Evolutionary conservation across 2,797 vertebrate genomes (phyloP).

Genomic region (Helostoma temminkii): DNA sequence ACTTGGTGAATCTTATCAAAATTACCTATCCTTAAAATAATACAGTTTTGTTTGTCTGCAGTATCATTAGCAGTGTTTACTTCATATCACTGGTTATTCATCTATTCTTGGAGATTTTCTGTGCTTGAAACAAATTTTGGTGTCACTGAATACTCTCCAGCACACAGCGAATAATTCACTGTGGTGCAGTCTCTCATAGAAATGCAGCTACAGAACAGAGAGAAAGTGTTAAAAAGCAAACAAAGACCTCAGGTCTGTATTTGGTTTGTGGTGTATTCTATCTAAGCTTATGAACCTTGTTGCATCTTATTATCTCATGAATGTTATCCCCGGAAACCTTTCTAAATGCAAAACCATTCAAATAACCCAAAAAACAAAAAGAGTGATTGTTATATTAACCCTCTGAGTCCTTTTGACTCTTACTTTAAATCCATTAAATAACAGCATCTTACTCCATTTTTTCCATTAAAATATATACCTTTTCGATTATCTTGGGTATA

Average conservation of each 20-base stretch:
- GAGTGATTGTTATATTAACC: too few relatives aligned
- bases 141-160: not conserved
- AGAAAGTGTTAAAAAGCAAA: not conserved
- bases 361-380: too few relatives aligned
- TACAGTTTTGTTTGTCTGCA: not conserved
- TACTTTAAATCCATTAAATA: not conserved
- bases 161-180: not conserved
- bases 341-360: too few relatives aligned
- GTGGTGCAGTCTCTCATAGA: not conserved
- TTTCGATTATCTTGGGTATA: not conserved
- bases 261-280: too few relatives aligned
- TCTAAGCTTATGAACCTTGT: constrained; percentile 6
- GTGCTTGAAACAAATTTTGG: not conserved
- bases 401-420: not conserved
- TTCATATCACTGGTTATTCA: not conserved
- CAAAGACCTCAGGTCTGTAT: not conserved
- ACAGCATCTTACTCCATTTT: not conserved
- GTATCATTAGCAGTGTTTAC: not conserved
- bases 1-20: too few relatives aligned
- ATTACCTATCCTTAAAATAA: too few relatives aligned
- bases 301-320: constrained; percentile 1
- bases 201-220: constrained; percentile 2
- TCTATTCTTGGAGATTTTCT: not conserved
- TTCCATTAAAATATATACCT: not conserved
- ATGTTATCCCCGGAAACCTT: too few relatives aligned